Evolutionary conservation across 64 coral and sea anemone species (phyloP).

Genomic region (Montipora efflorescens): DNA sequence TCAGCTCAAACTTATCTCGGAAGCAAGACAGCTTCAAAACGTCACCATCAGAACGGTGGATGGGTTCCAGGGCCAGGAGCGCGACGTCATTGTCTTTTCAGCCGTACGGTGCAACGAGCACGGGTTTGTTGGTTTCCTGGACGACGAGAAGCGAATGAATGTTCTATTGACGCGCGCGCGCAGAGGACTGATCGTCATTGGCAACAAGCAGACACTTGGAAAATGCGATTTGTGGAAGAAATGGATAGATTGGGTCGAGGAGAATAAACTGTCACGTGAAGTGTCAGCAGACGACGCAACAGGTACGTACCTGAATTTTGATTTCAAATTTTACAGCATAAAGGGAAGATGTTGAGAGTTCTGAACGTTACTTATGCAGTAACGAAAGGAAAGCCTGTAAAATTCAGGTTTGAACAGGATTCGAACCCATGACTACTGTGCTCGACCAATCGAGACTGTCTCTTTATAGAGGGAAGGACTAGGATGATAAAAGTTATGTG

Average conservation of each 20-base stretch:
- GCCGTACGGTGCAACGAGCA: slow-evolving; percentile 88
- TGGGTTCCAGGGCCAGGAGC: slow-evolving; percentile 94
- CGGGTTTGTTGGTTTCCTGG: slow-evolving; percentile 74
- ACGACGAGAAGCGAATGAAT: slow-evolving; percentile 81
- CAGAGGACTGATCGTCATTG: slow-evolving; percentile 83
- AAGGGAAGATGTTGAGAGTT: background rate
- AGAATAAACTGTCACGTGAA: slow-evolving; percentile 21
- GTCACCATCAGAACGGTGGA: slow-evolving; percentile 84
- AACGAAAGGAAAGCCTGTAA: background rate
- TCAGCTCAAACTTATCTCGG: slow-evolving; percentile 63
- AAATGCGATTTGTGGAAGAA: slow-evolving; percentile 66
- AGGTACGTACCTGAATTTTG: background rate
- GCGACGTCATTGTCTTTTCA: slow-evolving; percentile 88
- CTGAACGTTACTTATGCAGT: background rate
- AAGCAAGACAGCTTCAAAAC: slow-evolving; percentile 31
- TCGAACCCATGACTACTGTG: too few species aligned
- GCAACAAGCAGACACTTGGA: slow-evolving; percentile 65
- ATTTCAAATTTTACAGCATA: background rate
- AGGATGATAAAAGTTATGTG: too few species aligned
- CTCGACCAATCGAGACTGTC: too few species aligned
- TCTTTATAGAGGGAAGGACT: too few species aligned
- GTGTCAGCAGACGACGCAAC: background rate
- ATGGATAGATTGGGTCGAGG: slow-evolving; percentile 69
- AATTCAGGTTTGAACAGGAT: background rate
- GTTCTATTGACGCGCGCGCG: slow-evolving; percentile 87